These are phyloP conservation scores for Peucedramus taeniatus DNA, from an alignment of 2,113 vertebrate species.

Conservation along the genomic window DNA sequence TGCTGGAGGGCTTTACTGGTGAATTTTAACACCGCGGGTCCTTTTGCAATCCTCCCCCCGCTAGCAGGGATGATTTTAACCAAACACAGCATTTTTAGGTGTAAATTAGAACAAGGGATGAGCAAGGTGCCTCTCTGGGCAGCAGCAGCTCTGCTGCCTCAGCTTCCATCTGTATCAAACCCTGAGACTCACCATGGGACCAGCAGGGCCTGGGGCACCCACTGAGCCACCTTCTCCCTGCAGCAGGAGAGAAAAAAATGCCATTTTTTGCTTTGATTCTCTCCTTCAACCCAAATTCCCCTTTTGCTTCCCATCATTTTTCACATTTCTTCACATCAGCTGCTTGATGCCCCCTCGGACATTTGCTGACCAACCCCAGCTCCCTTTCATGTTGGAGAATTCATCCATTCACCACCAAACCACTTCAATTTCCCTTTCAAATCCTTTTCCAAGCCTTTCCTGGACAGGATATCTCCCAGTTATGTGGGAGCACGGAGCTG, in stretches of 20 bases:
- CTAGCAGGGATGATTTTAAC: not conserved
- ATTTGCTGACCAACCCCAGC: not conserved
- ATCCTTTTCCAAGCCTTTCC: not conserved
- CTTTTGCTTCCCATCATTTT: not conserved
- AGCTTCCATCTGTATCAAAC: not conserved
- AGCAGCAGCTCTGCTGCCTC: not conserved
- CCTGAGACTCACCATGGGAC: conserved; percentile 72
- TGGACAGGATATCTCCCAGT: not conserved
- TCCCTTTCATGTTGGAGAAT: rapidly evolving
- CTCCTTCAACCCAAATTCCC: not conserved
- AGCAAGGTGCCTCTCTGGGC: rapidly evolving
- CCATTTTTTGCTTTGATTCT: not conserved
- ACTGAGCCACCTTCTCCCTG: conserved; percentile 80
- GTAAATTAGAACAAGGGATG: not conserved
- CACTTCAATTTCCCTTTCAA: not conserved
- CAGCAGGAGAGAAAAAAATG: not conserved
- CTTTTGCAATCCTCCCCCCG: rapidly evolving
- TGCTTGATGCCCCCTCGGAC: rapidly evolving
- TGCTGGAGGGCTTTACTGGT: not conserved
- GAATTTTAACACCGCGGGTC: not conserved
- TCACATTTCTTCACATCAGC: not conserved
- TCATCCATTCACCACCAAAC: not conserved
- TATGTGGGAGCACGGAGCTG: not conserved
- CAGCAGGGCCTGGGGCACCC: conserved; percentile 72
- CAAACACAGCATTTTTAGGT: rapidly evolving